A percentile compares a stretch with the other conserved stretches of the same genome.
phyloP scores from a whole-genome alignment of 2,113 vertebrate species.

The Pterocles orientalis region DNA sequence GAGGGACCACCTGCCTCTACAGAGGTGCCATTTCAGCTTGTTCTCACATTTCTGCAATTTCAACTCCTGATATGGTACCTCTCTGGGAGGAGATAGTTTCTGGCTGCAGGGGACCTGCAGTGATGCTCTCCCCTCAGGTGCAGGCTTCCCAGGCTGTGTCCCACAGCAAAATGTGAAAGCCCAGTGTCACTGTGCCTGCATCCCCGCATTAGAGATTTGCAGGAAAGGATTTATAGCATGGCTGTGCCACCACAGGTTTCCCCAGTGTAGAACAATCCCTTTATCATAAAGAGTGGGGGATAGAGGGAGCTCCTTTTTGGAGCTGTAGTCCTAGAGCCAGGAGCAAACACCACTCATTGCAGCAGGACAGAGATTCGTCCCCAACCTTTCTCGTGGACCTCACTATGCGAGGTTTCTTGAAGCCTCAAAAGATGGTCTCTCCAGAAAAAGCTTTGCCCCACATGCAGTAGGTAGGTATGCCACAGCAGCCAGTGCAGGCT shows the following conservation, averaged over 20 bases:
- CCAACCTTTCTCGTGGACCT: neutral
- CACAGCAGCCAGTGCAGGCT: neutral
- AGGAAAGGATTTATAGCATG: neutral
- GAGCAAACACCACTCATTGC: neutral
- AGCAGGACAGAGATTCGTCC: neutral
- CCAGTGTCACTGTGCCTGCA: neutral
- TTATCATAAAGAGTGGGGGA: neutral
- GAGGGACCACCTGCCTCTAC: neutral
- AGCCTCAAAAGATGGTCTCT: neutral
- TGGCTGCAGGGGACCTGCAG: neutral
- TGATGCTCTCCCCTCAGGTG: neutral
- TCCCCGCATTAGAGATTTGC: neutral
- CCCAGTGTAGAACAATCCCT: neutral
- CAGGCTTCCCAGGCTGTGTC: neutral
- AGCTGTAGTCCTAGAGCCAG: neutral
- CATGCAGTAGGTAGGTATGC: fast-evolving
- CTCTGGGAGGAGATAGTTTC: neutral
- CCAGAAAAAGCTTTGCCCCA: neutral
- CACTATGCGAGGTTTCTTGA: neutral
- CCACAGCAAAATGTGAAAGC: neutral
- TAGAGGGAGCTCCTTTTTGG: neutral
- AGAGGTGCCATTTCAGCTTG: neutral
- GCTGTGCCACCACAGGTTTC: neutral
- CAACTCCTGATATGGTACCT: neutral
- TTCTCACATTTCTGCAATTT: neutral